These are phyloP conservation scores for Seriola aureovittata DNA, from an alignment of 2,113 vertebrate genomes.

Conservation along the genomic window DNA sequence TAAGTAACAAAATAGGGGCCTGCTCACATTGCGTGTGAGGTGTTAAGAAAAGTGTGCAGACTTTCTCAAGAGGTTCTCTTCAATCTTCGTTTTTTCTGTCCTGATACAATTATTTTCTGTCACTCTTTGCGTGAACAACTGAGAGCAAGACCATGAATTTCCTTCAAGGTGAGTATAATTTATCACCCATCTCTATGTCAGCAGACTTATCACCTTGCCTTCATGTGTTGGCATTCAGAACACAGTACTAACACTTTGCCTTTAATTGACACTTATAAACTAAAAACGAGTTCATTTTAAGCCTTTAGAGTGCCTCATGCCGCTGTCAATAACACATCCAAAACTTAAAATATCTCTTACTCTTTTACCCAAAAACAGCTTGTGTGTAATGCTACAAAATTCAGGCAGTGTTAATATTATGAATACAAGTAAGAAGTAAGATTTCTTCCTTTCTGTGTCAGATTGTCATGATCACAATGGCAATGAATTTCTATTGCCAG, in stretches of 20 bases:
- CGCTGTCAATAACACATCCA: not conserved
- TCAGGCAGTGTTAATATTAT: not conserved
- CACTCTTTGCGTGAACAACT: not conserved
- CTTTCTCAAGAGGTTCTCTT: not conserved
- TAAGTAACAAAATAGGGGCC: no score
- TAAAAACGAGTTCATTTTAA: not conserved
- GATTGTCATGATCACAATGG: not conserved
- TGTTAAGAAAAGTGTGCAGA: not conserved
- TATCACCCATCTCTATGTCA: not conserved
- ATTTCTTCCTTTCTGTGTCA: not conserved
- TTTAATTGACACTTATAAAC: no score
- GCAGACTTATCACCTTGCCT: no score
- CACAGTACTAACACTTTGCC: no score
- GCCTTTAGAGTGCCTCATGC: not conserved
- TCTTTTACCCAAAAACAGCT: not conserved
- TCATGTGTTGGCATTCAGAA: not conserved
- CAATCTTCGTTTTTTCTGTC: not conserved
- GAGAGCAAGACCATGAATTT: not conserved
- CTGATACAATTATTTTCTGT: not conserved
- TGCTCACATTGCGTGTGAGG: not conserved
- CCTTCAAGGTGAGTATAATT: not conserved
- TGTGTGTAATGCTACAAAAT: not conserved
- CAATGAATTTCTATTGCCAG: not conserved
- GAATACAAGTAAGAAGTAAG: not conserved
- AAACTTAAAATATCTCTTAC: not conserved